phyloP scores from a whole-genome alignment of 2,113 vertebrate genomes.

The Oreocharis arfaki region DNA sequence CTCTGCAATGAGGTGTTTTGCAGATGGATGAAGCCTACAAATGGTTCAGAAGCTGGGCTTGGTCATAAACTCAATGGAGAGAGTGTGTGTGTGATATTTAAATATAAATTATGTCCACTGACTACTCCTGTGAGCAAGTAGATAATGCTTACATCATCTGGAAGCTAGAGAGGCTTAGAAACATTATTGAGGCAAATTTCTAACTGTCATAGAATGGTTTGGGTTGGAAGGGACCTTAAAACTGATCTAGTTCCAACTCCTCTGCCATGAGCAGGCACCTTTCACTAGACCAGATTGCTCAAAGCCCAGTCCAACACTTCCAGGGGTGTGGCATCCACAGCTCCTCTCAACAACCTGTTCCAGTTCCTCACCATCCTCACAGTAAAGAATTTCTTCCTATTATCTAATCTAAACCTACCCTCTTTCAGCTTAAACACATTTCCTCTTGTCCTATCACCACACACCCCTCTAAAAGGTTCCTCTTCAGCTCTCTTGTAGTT shows the following conservation, averaged over 20 bases:
- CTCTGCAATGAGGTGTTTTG: background rate
- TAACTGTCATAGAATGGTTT: background rate
- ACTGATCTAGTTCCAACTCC: background rate
- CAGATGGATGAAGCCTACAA: conserved; percentile 1
- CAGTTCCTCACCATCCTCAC: background rate
- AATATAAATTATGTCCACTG: background rate
- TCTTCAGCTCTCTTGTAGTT: background rate
- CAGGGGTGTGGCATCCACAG: background rate
- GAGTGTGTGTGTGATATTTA: background rate
- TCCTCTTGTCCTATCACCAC: too few relatives aligned
- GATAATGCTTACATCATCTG: background rate
- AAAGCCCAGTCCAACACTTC: background rate
- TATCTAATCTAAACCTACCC: background rate
- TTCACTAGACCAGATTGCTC: background rate
- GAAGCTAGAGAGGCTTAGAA: background rate
- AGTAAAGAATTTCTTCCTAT: background rate
- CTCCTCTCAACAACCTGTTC: background rate
- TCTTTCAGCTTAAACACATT: background rate
- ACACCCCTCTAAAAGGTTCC: background rate
- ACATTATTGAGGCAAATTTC: background rate
- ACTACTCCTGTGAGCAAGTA: background rate
- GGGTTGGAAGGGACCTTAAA: background rate
- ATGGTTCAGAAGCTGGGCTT: background rate
- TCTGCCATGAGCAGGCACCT: background rate
- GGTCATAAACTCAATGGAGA: background rate